A percentile compares a stretch with the other conserved stretches of the same genome.
phyloP scores from a whole-genome alignment of 2,797 vertebrate genomes.

The Phylloscopus collybita region DNA sequence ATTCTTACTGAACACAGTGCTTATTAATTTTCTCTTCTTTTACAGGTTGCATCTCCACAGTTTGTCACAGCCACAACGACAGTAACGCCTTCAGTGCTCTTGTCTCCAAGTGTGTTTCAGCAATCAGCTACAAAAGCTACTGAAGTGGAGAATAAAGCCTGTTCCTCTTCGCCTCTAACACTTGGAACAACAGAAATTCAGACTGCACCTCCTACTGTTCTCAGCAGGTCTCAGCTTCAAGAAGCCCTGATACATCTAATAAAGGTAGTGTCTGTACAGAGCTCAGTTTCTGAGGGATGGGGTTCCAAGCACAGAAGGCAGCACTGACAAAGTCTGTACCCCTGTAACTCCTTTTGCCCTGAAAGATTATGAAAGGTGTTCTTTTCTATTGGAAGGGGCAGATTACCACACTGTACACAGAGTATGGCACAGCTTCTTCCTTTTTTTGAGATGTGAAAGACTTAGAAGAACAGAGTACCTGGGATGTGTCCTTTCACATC shows the following conservation, averaged over 20 bases:
- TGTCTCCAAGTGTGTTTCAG: slow-evolving; percentile 94
- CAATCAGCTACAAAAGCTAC: slow-evolving; percentile 81
- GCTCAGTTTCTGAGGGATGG: background rate
- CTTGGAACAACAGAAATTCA: slow-evolving; percentile 76
- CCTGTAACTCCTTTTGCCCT: background rate
- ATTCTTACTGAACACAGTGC: background rate
- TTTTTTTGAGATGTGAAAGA: background rate
- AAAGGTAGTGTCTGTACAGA: slow-evolving; percentile 75
- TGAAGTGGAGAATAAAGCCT: slow-evolving; percentile 76
- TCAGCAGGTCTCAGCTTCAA: slow-evolving; percentile 90
- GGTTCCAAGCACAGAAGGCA: background rate
- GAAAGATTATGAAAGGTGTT: background rate
- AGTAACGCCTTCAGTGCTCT: slow-evolving; percentile 82
- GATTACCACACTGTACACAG: background rate
- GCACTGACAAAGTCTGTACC: background rate
- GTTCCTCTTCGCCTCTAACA: slow-evolving; percentile 77
- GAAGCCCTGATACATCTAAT: slow-evolving; percentile 93
- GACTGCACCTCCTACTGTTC: slow-evolving; percentile 74
- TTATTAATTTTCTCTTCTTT: background rate
- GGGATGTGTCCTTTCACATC: background rate
- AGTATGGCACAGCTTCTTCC: background rate
- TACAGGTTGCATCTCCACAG: slow-evolving; percentile 79
- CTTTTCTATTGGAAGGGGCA: background rate
- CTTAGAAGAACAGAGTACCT: background rate
- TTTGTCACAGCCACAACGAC: slow-evolving; percentile 79